These are phyloP conservation scores for Xerus inauris DNA, from an alignment of 2,113 vertebrate genomes.

Conservation along the genomic window DNA sequence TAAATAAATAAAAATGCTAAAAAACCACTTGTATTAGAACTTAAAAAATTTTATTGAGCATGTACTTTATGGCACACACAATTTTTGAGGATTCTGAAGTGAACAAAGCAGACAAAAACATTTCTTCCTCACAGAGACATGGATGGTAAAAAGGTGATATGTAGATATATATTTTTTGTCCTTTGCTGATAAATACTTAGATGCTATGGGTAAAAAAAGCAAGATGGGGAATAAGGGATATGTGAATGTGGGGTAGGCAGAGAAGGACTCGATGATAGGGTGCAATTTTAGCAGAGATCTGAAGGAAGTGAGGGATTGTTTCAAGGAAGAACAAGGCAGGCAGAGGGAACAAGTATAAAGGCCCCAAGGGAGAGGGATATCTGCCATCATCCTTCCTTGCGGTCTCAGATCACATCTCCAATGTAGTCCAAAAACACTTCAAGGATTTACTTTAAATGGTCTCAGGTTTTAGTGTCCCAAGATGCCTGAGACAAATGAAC, in stretches of 20 bases:
- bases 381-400: too few relatives aligned
- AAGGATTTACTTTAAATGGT: not conserved
- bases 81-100: not conserved
- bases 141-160: not conserved
- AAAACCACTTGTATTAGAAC: too few relatives aligned
- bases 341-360: not conserved
- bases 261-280: not conserved
- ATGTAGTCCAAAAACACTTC: not conserved
- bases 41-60: not conserved
- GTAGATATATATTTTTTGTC: not conserved
- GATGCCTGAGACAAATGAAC: not conserved
- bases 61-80: not conserved
- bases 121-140: not conserved
- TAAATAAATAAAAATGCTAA: too few relatives aligned
- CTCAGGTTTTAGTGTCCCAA: not conserved
- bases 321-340: too few relatives aligned
- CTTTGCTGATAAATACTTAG: not conserved
- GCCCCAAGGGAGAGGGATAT: not conserved
- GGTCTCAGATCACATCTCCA: not conserved
- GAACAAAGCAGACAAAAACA: not conserved
- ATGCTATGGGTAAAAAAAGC: not conserved
- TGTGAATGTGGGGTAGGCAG: not conserved
- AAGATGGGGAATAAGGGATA: not conserved
- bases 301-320: not conserved
- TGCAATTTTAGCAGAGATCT: not conserved